Evolutionary conservation across 2,797 vertebrate species (phyloP).

Genomic region (Sphenodon punctatus): DNA sequence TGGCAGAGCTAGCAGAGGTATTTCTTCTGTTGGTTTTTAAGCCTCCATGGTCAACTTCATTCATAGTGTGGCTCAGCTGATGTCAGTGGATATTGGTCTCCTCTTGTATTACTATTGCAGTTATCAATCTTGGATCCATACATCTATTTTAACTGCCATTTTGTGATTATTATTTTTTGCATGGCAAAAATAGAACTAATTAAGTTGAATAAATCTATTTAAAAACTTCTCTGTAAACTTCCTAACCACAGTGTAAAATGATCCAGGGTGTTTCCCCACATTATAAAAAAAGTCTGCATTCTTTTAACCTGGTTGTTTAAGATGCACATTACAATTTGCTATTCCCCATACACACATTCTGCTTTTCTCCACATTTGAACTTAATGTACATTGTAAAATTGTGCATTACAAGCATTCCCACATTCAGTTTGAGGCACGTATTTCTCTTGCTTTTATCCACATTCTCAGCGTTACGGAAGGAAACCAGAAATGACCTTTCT

Average conservation of each 20-base stretch:
- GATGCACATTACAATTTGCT: no score
- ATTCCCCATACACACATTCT: no score
- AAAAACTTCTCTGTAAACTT: not conserved
- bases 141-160: not conserved
- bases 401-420: no score
- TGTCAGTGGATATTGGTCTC: not conserved
- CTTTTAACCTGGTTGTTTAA: no score
- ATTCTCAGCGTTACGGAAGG: no score
- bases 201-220: not conserved
- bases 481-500: no score
- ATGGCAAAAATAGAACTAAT: not conserved
- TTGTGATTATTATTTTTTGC: not conserved
- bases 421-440: no score
- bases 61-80: not conserved
- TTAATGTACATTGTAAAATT: no score
- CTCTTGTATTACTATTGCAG: not conserved
- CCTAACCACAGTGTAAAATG: not conserved
- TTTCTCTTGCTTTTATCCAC: no score
- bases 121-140: not conserved
- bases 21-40: conserved; percentile 19
- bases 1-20: not conserved
- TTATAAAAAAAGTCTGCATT: no score
- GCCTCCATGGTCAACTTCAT: not conserved
- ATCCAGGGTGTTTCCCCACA: no score
- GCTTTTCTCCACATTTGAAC: no score